Conservation (phyloP, 2,888 invertebrate species). For the Sphaerophoria rueppellii region DNA sequence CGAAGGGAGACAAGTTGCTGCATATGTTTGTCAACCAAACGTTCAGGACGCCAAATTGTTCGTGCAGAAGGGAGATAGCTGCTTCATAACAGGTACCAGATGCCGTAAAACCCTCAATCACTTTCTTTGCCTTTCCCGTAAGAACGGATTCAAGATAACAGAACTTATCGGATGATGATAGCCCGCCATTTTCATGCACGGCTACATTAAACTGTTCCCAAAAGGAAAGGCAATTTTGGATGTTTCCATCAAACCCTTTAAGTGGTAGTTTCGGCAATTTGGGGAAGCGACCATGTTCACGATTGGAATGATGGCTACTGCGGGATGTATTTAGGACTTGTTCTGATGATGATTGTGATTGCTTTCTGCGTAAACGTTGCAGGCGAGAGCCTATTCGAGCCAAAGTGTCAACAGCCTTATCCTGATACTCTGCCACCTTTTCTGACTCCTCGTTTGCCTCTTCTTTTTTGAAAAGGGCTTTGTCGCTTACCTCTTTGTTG, state of each 20-base stretch:
- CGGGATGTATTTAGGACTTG: not conserved
- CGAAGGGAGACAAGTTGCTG: slow-evolving; percentile 7
- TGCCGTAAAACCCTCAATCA: slow-evolving; percentile 39
- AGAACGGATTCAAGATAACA: slow-evolving; percentile 34
- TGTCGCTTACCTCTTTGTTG: slow-evolving; percentile 12
- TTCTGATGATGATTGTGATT: not conserved
- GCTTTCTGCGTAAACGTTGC: not conserved
- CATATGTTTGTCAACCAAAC: not conserved
- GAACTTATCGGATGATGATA: slow-evolving; percentile 22
- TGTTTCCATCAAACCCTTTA: slow-evolving; percentile 22
- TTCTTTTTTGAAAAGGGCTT: slow-evolving; percentile 7
- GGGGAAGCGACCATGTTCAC: not conserved
- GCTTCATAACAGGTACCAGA: slow-evolving; percentile 32
- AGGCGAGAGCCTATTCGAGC: slow-evolving; percentile 13
- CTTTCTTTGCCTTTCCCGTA: slow-evolving; percentile 32
- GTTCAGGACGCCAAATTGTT: slow-evolving; percentile 36
- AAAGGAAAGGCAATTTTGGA: slow-evolving; percentile 12
- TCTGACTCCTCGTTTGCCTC: slow-evolving; percentile 8
- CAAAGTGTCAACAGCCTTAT: slow-evolving; percentile 1
- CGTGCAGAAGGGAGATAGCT: slow-evolving; percentile 18
- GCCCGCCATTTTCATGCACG: slow-evolving; percentile 26
- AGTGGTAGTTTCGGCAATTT: slow-evolving; percentile 8
- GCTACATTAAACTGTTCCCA: slow-evolving; percentile 35
- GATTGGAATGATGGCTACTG: not conserved
- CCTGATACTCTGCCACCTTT: slow-evolving; percentile 25